These are phyloP conservation scores for Emydocephalus ijimae DNA, from an alignment of 2,113 vertebrate species.

Conservation along the genomic window DNA sequence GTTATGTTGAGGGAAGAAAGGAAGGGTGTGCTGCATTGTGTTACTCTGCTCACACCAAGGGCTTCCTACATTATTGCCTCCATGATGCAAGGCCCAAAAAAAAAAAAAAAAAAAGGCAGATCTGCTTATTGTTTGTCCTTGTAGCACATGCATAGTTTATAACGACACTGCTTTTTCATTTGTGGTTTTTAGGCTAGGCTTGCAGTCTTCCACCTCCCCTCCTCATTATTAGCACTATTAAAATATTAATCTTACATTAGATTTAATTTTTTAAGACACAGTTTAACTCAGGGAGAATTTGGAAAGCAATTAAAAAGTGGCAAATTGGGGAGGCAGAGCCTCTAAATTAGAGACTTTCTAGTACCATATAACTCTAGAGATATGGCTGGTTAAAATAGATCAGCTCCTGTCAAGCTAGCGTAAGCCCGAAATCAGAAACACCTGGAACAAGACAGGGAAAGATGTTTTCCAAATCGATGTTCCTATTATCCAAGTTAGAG, in stretches of 20 bases:
- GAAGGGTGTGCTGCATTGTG: conserved; percentile 47
- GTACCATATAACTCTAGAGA: too few relatives aligned
- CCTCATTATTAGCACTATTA: conserved; percentile 67
- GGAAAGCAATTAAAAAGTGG: conserved; percentile 54
- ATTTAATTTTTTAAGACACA: conserved; percentile 55
- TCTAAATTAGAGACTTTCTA: conserved; percentile 35
- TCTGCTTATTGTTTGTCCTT: conserved; percentile 49
- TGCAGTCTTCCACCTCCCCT: conserved; percentile 20
- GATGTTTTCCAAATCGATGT: neutral
- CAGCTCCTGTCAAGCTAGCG: too few relatives aligned
- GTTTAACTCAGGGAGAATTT: conserved; percentile 51
- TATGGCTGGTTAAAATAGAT: neutral
- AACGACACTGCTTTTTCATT: conserved; percentile 62
- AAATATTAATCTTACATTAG: conserved; percentile 72
- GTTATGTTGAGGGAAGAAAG: conserved; percentile 47
- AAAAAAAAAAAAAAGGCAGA: neutral
- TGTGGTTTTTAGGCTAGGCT: conserved; percentile 63
- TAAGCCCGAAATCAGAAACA: neutral
- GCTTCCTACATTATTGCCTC: conserved; percentile 52
- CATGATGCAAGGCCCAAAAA: conserved; percentile 32
- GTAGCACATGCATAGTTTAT: conserved; percentile 57
- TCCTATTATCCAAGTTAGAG: neutral
- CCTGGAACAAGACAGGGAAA: neutral
- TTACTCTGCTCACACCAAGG: conserved; percentile 46
- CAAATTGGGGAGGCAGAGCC: conserved; percentile 41